Conservation (phyloP, 2,888 invertebrate genomes). For the Drosophila quinaria region DNA sequence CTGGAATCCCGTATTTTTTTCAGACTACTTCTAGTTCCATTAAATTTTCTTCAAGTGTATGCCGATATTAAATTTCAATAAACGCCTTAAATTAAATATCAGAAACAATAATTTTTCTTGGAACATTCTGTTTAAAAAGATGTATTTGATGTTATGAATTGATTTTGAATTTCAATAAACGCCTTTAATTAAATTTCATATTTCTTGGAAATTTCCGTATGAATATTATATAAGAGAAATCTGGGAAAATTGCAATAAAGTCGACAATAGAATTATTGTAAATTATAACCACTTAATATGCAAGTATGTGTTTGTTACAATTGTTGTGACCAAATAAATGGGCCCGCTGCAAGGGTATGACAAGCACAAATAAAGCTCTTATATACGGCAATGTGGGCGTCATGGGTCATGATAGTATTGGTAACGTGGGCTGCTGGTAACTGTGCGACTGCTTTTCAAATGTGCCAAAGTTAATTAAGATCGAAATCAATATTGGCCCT, state of each 20-base stretch:
- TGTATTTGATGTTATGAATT: no score
- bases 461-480: slow-evolving; percentile 85
- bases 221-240: not conserved
- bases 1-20: no score
- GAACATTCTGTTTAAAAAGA: not conserved
- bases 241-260: not conserved
- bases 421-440: slow-evolving; percentile 31
- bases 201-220: no score
- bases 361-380: slow-evolving; percentile 51
- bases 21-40: no score
- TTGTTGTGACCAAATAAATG: not conserved
- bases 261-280: not conserved
- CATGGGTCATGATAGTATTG: slow-evolving; percentile 18
- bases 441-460: slow-evolving; percentile 76
- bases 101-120: no score
- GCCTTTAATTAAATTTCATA: no score
- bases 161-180: no score
- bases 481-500: slow-evolving; percentile 83
- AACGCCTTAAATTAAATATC: no score
- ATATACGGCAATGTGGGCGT: slow-evolving; percentile 32
- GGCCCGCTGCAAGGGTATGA: slow-evolving; percentile 28
- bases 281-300: not conserved
- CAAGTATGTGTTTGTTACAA: not conserved
- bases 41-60: no score
- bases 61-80: no score